phyloP scores from a whole-genome alignment of 2,113 vertebrate species.

The Pelmatolapia mariae region DNA sequence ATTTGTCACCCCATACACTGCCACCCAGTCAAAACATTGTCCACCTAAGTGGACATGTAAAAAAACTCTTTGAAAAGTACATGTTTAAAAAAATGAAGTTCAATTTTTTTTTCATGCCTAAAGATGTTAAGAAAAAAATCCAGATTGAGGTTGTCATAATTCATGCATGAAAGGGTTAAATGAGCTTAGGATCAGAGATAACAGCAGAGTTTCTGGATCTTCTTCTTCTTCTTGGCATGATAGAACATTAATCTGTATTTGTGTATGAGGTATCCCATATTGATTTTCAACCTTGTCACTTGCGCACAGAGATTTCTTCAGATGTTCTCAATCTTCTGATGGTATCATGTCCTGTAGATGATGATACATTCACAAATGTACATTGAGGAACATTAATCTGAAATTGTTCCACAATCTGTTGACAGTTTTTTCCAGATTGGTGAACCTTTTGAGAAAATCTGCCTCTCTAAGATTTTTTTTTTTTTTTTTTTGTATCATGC shows the following conservation, averaged over 20 bases:
- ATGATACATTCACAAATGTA: not conserved
- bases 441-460: not conserved
- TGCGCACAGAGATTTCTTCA: not conserved
- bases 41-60: not conserved
- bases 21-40: not conserved
- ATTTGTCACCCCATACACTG: not conserved
- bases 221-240: not conserved
- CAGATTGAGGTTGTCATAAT: not conserved
- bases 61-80: not conserved
- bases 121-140: not conserved
- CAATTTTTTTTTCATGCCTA: not conserved
- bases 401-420: not conserved
- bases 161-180: not conserved
- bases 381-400: not conserved
- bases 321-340: not conserved
- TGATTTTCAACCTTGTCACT: not conserved
- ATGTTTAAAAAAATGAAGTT: not conserved
- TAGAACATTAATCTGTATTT: not conserved
- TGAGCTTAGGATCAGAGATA: no score
- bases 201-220: not conserved
- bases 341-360: not conserved
- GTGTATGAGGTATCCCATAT: not conserved
- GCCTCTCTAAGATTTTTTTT: not conserved
- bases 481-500: not conserved
- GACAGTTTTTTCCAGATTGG: not conserved